A percentile compares a stretch with the other conserved stretches of the same genome.
Conservation (phyloP, 1,140 invertebrate species). For the Alviniconcha marisindica region DNA sequence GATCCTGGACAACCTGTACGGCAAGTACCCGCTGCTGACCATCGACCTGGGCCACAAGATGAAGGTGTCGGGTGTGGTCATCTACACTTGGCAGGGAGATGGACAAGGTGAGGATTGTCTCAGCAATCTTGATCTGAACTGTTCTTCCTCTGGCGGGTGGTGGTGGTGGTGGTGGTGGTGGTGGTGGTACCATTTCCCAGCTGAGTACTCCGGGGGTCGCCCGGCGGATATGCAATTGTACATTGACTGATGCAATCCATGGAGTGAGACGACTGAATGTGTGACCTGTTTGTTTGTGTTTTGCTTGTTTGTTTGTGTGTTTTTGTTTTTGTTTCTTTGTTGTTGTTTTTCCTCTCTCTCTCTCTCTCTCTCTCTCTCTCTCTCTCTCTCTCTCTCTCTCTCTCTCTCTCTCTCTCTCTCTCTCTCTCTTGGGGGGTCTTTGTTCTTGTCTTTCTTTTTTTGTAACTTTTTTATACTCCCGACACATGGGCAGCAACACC, state of each 20-base stretch:
- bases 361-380: background rate
- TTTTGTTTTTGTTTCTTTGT: background rate
- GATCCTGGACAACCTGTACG: constrained; percentile 80
- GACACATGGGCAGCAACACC: too few species aligned
- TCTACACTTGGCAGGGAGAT: constrained; percentile 79
- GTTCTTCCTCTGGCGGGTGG: background rate
- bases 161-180: background rate
- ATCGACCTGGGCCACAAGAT: constrained; percentile 78
- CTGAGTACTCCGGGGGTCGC: too few species aligned
- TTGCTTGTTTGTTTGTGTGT: background rate
- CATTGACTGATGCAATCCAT: too few species aligned
- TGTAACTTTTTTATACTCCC: too few species aligned
- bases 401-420: too few species aligned
- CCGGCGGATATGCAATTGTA: too few species aligned
- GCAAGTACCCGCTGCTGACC: constrained; percentile 79
- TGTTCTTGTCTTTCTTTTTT: too few species aligned
- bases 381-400: too few species aligned
- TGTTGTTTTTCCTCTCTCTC: background rate
- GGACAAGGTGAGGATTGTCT: constrained; percentile 78
- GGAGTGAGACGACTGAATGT: too few species aligned
- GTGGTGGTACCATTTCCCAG: too few species aligned
- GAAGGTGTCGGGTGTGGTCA: constrained; percentile 77
- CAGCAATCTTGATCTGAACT: too few species aligned
- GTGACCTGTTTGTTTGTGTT: background rate
- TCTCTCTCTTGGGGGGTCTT: too few species aligned